Base-by-base conservation (phyloP, 92 coral and sea anemone genomes). In the Palythoa grandis region DNA sequence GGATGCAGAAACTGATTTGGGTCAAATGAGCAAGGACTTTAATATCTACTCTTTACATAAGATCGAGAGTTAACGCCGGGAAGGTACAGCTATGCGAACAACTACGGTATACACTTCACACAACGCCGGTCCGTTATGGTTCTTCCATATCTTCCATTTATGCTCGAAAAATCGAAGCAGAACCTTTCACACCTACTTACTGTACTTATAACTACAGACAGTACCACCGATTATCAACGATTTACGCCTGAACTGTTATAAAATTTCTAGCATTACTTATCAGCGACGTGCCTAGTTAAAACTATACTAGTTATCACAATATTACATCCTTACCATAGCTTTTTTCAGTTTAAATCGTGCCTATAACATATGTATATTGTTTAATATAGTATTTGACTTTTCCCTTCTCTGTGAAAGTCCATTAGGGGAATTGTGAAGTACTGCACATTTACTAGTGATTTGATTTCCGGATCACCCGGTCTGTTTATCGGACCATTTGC, bases 401-500 rank as follows among this genome's bases (percentile, higher is more conserved):
- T 69, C 2, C 6, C 0, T 24, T 25, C 74, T 25, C 2, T 69
- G 35, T 22, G 80, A 76, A 48, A 5, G 63, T 53, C 40, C 20
- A 7, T 24, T 22, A 52, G 3, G 17, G 11, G 65, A 24, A 22
- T 76, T 57, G 65, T 29, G 63, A 17, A 76, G 23, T 23, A 76
- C 6, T 12, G 63, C 63, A 25, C 14, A 23, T 13, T 22, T 67
- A 12, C 23, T 52, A 20, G 63, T 53, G 65, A 19, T 22, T 20
- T 12, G 6, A 47, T 74, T 74, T 47, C 38, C 58, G 38, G 60
- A 48, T 15, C 17, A n/a, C 2, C 60, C 7, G 8, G 29, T 74
- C 47, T 74, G 79, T 74, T 74, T 74, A 74, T 50, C 60, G 15
- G 78, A 20, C 63, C 10, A 47, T 74, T 47, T 22, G 37, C 43